A percentile compares a stretch with the other conserved stretches of the same genome.
These are phyloP conservation scores for Orchesella flavescens DNA, from an alignment of 2,888 invertebrate genomes.

Conservation along the genomic window DNA sequence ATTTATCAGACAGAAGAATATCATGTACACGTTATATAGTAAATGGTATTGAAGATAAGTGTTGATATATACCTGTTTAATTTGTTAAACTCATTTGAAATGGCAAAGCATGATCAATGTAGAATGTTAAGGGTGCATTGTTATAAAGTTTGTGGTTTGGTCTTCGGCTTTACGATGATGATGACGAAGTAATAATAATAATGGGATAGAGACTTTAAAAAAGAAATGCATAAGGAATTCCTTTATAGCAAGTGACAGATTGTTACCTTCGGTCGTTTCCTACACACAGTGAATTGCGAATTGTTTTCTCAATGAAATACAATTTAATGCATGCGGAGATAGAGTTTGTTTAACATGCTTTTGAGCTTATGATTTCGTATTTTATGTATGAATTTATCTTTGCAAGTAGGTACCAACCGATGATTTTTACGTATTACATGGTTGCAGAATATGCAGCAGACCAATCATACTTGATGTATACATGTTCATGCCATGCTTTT, in stretches of 20 bases:
- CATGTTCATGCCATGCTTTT: neutral
- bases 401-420: neutral
- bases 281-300: neutral
- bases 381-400: neutral
- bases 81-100: neutral
- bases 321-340: neutral
- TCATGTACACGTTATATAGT: neutral
- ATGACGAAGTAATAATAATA: neutral
- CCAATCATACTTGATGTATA: neutral
- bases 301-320: neutral
- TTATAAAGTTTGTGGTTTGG: neutral
- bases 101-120: neutral
- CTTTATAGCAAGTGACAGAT: conserved; percentile 24
- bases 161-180: neutral
- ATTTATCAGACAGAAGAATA: neutral
- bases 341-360: neutral
- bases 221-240: neutral
- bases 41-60: neutral
- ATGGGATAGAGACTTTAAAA: neutral
- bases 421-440: too few relatives aligned
- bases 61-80: neutral
- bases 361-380: neutral
- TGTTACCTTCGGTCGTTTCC: conserved; percentile 21
- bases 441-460: too few relatives aligned
- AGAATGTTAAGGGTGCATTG: neutral